These are phyloP conservation scores for Escarpia spicata DNA, from an alignment of 2,888 invertebrate species.

Conservation along the genomic window DNA sequence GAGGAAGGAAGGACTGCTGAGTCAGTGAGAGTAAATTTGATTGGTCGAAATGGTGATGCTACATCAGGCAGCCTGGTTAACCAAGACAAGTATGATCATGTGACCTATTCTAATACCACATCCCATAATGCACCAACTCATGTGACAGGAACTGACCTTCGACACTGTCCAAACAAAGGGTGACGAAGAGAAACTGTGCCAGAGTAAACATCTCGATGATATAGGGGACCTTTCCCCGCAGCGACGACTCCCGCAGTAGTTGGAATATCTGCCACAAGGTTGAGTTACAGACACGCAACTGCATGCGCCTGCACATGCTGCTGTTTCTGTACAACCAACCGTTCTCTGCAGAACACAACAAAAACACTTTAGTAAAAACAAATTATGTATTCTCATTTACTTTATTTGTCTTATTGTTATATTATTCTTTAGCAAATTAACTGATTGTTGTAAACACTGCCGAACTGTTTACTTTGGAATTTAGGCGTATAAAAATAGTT, in stretches of 20 bases:
- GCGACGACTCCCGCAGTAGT: background rate
- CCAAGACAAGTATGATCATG: too few species aligned
- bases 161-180: background rate
- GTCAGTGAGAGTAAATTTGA: too few species aligned
- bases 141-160: background rate
- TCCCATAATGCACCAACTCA: background rate
- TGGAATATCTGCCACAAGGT: background rate
- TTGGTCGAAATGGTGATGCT: too few species aligned
- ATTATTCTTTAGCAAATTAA: too few species aligned
- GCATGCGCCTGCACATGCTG: background rate
- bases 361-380: background rate
- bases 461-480: too few species aligned
- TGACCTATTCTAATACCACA: background rate
- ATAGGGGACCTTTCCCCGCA: background rate
- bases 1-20: too few species aligned
- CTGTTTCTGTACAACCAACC: background rate
- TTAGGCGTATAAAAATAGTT: too few species aligned
- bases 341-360: background rate
- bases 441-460: too few species aligned
- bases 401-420: too few species aligned
- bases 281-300: background rate
- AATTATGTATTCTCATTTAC: too few species aligned
- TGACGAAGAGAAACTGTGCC: background rate
- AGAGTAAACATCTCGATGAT: background rate
- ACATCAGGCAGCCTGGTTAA: too few species aligned